Evolutionary conservation across 2,888 invertebrate species (phyloP).

Genomic region (Yponomeuta sedellus): DNA sequence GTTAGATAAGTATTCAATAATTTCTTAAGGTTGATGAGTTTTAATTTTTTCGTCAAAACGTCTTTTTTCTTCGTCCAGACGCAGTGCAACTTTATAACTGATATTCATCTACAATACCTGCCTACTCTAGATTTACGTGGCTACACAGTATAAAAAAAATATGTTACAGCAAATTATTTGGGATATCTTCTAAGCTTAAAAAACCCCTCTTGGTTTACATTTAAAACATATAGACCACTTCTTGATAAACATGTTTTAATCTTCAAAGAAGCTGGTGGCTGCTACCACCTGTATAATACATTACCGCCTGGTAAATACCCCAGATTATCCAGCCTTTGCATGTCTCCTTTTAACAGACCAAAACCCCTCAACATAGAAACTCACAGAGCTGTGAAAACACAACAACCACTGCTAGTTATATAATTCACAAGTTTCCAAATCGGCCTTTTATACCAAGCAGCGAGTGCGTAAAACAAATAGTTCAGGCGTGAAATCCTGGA

Average conservation of each 20-base stretch:
- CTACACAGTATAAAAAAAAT: too few species aligned
- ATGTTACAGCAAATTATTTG: too few species aligned
- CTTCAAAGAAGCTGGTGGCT: too few species aligned
- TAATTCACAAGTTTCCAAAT: conserved; percentile 52
- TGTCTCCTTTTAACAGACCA: conserved; percentile 31
- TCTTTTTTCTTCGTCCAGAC: too few species aligned
- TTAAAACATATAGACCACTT: not conserved
- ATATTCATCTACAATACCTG: too few species aligned
- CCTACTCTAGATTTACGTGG: too few species aligned
- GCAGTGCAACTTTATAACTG: too few species aligned
- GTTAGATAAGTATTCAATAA: too few species aligned
- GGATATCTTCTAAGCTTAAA: too few species aligned
- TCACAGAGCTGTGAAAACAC: conserved; percentile 42
- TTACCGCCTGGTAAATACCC: not conserved
- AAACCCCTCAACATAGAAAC: conserved; percentile 26
- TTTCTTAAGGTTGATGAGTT: too few species aligned
- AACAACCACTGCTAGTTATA: conserved; percentile 52
- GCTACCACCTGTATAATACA: not conserved
- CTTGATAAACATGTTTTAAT: not conserved
- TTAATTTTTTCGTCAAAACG: too few species aligned
- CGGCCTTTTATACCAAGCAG: conserved; percentile 40
- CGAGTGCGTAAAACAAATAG: conserved; percentile 59
- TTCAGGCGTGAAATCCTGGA: conserved; percentile 60
- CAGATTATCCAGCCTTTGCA: not conserved
- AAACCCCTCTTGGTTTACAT: too few species aligned